Evolutionary conservation across 2,888 invertebrate species (phyloP).

Genomic region (Polymixis flavicincta): DNA sequence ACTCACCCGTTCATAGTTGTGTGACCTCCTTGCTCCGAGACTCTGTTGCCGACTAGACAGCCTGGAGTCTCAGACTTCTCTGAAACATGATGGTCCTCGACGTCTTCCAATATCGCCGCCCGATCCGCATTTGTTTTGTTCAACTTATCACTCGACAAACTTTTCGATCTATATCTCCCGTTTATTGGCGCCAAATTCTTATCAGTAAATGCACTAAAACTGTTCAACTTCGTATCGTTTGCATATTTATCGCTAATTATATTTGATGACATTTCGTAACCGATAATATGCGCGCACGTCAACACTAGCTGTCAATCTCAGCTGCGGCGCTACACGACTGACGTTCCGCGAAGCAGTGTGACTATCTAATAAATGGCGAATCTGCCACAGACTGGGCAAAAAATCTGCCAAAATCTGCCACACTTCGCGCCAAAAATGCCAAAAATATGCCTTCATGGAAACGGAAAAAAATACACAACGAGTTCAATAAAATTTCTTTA

Average conservation of each 20-base stretch:
- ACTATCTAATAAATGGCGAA: no score
- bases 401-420: no score
- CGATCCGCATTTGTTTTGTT: slow-evolving; percentile 86
- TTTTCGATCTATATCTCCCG: slow-evolving; percentile 85
- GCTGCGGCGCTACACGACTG: slow-evolving; percentile 83
- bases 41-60: slow-evolving; percentile 81
- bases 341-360: no score
- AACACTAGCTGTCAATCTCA: slow-evolving; percentile 81
- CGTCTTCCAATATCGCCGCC: slow-evolving; percentile 86
- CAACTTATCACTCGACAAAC: slow-evolving; percentile 89
- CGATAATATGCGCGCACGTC: slow-evolving; percentile 75
- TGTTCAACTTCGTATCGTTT: slow-evolving; percentile 84
- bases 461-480: no score
- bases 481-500: no score
- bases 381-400: no score
- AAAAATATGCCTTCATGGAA: no score
- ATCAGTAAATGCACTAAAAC: slow-evolving; percentile 84
- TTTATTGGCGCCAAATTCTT: slow-evolving; percentile 83
- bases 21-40: slow-evolving; percentile 78
- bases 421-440: no score
- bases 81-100: slow-evolving; percentile 83
- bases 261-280: slow-evolving; percentile 86
- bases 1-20: slow-evolving; percentile 80
- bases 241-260: slow-evolving; percentile 83
- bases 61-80: slow-evolving; percentile 86